Percentiles rank a stretch among this genome's conserved stretches.
phyloP scores from a whole-genome alignment of 2,797 vertebrate genomes.

The Clarias platycephalus region DNA sequence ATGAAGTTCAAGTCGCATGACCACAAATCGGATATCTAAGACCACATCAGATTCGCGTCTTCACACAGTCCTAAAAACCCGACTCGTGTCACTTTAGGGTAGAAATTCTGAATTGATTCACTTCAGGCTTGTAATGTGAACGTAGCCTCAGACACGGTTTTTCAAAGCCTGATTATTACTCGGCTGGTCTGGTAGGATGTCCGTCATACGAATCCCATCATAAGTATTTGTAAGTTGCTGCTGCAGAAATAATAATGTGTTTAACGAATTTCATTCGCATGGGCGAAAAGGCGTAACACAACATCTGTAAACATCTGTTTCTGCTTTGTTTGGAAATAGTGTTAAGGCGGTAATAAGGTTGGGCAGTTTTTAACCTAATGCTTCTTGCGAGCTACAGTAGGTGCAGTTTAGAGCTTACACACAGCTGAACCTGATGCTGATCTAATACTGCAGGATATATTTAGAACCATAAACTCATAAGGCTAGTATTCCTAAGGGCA shows the following conservation, averaged over 20 bases:
- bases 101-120: too few relatives aligned
- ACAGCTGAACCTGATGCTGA: conserved; percentile 11
- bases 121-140: too few relatives aligned
- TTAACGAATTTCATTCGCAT: not conserved
- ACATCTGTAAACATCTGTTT: conserved; percentile 23
- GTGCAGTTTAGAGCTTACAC: not conserved
- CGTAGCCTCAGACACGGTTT: not conserved
- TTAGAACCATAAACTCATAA: conserved; percentile 25
- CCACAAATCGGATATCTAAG: too few relatives aligned
- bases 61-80: too few relatives aligned
- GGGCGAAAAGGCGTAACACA: not conserved
- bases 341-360: not conserved
- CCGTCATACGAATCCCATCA: not conserved
- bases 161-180: not conserved
- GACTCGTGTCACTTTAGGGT: too few relatives aligned
- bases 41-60: too few relatives aligned
- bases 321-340: not conserved
- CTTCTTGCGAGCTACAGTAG: not conserved
- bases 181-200: not conserved
- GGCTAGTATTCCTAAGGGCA: conserved; percentile 19
- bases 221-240: not conserved
- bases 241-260: not conserved
- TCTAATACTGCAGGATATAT: conserved; percentile 31
- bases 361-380: conserved; percentile 14
- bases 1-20: too few relatives aligned